Evolutionary conservation across 1,140 invertebrate species (phyloP).

Genomic region (Dermatophagoides farinae): DNA sequence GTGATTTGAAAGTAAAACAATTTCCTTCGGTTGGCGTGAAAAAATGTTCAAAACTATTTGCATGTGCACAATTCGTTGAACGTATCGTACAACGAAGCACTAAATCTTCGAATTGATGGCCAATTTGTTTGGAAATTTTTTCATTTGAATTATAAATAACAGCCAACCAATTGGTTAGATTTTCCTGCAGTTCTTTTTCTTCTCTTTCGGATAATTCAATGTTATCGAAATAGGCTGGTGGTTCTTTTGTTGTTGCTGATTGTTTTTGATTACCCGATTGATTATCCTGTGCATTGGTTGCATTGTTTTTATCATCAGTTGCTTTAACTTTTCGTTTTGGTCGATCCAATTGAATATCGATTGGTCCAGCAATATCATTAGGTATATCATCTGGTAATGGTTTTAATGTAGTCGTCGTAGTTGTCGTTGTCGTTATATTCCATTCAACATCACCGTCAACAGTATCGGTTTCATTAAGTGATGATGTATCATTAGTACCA

Average conservation of each 20-base stretch:
- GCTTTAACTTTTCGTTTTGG: background rate
- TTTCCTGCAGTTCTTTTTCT: conserved; percentile 17
- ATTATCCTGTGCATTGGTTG: background rate
- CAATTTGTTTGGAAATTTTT: conserved; percentile 11
- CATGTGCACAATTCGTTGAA: conserved; percentile 15
- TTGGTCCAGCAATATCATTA: background rate
- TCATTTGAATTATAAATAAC: conserved; percentile 15
- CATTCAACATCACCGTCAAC: background rate
- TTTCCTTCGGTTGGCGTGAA: conserved; percentile 18
- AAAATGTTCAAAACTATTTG: conserved; percentile 12
- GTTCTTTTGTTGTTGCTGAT: conserved; percentile 5
- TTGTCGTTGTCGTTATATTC: background rate
- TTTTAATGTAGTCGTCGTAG: background rate
- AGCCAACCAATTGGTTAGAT: conserved; percentile 18
- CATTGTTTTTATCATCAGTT: background rate
- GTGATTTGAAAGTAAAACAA: conserved; percentile 16
- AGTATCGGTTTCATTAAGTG: background rate
- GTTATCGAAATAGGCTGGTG: background rate
- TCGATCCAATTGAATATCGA: background rate
- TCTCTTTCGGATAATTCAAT: conserved; percentile 16
- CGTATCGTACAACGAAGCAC: conserved; percentile 17
- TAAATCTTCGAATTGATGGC: conserved; percentile 17
- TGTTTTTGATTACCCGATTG: background rate
- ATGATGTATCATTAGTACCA: background rate
- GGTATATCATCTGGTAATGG: background rate